These are phyloP conservation scores for Dolichotis patagonum DNA, from an alignment of 2,113 vertebrate genomes.

Conservation along the genomic window DNA sequence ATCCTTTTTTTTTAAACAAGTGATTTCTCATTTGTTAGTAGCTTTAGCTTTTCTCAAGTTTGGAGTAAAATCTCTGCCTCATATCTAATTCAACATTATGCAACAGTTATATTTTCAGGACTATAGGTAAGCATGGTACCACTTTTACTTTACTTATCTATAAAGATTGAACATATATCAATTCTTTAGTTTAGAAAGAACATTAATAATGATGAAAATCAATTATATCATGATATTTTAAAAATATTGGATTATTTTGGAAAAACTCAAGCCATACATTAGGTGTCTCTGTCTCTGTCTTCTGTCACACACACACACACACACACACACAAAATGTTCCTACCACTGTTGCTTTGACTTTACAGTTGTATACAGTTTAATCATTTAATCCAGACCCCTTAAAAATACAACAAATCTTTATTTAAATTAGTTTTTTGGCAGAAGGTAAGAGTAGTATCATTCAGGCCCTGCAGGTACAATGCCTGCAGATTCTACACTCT, in stretches of 20 bases:
- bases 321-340: neutral
- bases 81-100: slow-evolving; percentile 38
- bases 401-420: neutral
- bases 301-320: neutral
- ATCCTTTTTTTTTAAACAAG: neutral
- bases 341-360: neutral
- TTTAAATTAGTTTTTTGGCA: slow-evolving; percentile 1
- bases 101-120: slow-evolving; percentile 36
- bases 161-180: neutral
- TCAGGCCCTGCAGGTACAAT: neutral
- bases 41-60: slow-evolving; percentile 46
- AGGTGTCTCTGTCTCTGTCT: neutral
- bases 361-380: neutral
- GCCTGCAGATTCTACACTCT: neutral
- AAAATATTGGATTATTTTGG: slow-evolving; percentile 10
- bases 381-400: neutral
- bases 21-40: neutral
- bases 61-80: slow-evolving; percentile 22
- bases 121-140: slow-evolving; percentile 1
- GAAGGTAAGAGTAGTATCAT: neutral
- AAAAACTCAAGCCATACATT: neutral
- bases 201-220: slow-evolving; percentile 36
- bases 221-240: neutral
- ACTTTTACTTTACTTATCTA: neutral
- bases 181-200: neutral